Conservation (phyloP, 2,113 vertebrate species). For the Osmerus eperlanus region DNA sequence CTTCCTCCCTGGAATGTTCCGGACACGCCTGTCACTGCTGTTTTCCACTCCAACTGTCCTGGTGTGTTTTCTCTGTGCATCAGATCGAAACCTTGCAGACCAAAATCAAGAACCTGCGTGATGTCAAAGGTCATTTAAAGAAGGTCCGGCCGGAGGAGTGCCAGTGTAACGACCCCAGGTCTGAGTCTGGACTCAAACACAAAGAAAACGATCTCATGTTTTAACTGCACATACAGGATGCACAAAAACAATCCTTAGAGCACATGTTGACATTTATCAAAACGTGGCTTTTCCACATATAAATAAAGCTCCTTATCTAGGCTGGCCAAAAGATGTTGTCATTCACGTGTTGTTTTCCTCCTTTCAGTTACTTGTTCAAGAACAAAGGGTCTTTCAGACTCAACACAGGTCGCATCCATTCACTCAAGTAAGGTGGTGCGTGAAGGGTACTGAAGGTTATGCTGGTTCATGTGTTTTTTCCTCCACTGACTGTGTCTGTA, state of each 20-base stretch:
- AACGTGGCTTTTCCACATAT: too few species aligned
- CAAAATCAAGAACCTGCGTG: slow-evolving; percentile 94
- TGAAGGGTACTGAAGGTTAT: not conserved
- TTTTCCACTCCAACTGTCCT: not conserved
- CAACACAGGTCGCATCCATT: slow-evolving; percentile 71
- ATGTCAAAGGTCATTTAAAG: slow-evolving; percentile 93
- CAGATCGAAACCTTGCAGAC: slow-evolving; percentile 97
- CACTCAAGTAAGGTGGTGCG: slow-evolving; percentile 77
- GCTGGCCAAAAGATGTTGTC: not conserved
- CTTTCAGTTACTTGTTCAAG: slow-evolving; percentile 76
- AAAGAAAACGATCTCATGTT: too few species aligned
- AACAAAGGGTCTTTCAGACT: slow-evolving; percentile 79
- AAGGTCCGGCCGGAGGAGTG: slow-evolving; percentile 90
- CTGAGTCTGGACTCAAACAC: slow-evolving; percentile 46
- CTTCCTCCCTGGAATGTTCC: not conserved
- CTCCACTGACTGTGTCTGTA: not conserved
- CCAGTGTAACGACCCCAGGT: slow-evolving; percentile 82
- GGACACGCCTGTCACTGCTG: not conserved
- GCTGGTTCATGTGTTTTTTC: not conserved
- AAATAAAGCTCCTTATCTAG: too few species aligned
- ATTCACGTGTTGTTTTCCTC: slow-evolving; percentile 21
- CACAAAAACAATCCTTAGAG: too few species aligned
- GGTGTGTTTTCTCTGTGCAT: slow-evolving; percentile 13
- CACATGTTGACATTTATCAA: not conserved
- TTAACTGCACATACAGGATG: too few species aligned